phyloP scores from a whole-genome alignment of 2,888 invertebrate genomes.

The Labia minor region DNA sequence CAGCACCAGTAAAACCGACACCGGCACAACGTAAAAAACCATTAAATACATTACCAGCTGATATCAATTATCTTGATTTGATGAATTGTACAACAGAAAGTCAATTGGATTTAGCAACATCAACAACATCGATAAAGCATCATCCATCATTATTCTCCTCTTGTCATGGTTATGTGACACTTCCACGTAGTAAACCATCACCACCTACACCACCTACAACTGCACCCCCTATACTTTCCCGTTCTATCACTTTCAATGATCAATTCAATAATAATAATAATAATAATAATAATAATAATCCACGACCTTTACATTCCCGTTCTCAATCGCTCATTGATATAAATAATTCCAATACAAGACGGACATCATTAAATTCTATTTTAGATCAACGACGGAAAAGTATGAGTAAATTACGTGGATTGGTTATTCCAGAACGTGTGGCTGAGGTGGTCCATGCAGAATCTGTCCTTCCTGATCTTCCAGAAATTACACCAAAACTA shows the following conservation, averaged over 20 bases:
- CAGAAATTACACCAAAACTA: constrained; percentile 54
- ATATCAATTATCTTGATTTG: background rate
- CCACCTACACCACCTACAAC: background rate
- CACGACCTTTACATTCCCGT: constrained; percentile 34
- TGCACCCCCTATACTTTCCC: background rate
- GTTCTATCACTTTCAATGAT: constrained; percentile 14
- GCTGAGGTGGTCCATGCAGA: constrained; percentile 36
- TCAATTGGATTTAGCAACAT: background rate
- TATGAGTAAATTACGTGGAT: constrained; percentile 73
- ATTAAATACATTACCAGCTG: background rate
- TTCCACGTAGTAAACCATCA: constrained; percentile 3
- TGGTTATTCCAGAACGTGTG: constrained; percentile 71
- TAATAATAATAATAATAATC: constrained; percentile 24
- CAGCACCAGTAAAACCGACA: background rate
- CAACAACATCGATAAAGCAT: background rate
- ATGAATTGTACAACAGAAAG: background rate
- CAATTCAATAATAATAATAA: no score
- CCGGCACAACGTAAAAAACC: background rate
- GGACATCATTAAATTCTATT: constrained; percentile 59
- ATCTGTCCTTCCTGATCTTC: constrained; percentile 59
- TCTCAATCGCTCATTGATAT: constrained; percentile 43
- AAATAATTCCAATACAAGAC: constrained; percentile 34
- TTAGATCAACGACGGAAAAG: constrained; percentile 72
- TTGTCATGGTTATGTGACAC: background rate
- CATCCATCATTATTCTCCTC: background rate